Conservation (phyloP, 2,797 vertebrate genomes). For the Anguilla pacifica region DNA sequence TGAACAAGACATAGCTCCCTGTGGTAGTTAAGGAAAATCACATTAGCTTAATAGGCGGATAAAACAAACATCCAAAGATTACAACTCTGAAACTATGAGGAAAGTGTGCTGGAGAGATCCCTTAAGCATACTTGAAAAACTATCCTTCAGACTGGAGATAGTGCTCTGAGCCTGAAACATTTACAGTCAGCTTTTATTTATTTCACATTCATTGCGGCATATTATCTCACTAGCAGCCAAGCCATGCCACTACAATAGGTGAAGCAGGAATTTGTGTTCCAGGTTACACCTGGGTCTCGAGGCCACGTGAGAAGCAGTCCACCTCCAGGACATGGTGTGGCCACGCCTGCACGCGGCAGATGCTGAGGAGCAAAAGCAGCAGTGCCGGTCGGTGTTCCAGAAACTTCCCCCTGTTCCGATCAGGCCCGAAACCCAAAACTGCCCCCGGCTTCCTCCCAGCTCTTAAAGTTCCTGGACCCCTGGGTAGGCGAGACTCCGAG, state of each 20-base stretch:
- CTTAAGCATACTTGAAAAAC: not conserved
- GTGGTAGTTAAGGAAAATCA: not conserved
- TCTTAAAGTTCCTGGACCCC: slow-evolving; percentile 67
- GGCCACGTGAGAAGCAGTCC: not conserved
- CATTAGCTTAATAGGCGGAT: not conserved
- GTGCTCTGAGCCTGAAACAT: not conserved
- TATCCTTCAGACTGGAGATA: not conserved
- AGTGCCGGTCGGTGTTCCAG: not conserved
- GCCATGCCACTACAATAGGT: not conserved
- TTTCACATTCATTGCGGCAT: not conserved
- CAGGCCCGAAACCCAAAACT: slow-evolving; percentile 62
- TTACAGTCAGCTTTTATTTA: not conserved
- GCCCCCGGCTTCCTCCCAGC: slow-evolving; percentile 61
- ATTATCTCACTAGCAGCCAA: not conserved
- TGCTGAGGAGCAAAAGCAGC: not conserved
- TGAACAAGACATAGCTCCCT: not conserved
- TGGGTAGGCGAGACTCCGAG: slow-evolving; percentile 62
- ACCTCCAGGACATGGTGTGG: slow-evolving; percentile 13
- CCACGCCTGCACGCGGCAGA: not conserved
- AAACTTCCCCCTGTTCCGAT: slow-evolving; percentile 13
- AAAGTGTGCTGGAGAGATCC: not conserved
- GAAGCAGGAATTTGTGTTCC: not conserved
- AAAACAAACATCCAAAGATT: slow-evolving; percentile 19
- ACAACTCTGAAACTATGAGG: not conserved
- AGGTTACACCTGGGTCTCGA: not conserved